phyloP scores from a whole-genome alignment of 2,888 invertebrate genomes.

The Meta bourneti region DNA sequence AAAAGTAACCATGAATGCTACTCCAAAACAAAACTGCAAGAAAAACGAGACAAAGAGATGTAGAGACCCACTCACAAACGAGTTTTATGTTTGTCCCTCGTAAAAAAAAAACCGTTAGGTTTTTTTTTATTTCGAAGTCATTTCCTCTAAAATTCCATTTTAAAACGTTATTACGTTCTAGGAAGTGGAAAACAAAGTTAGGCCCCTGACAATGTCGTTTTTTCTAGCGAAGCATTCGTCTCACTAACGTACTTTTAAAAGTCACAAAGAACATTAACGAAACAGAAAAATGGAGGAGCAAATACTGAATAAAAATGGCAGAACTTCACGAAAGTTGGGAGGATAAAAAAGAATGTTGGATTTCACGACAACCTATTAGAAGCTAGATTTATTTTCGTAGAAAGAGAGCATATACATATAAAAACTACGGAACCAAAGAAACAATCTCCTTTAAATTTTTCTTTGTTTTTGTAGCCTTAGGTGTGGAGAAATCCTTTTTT shows the following conservation, averaged over 20 bases:
- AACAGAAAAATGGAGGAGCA: neutral
- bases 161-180: neutral
- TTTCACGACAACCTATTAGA: neutral
- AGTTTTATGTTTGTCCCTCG: neutral
- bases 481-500: too few relatives aligned
- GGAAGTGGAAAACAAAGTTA: neutral
- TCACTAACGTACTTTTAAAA: neutral
- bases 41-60: too few relatives aligned
- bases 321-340: neutral
- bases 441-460: too few relatives aligned
- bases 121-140: neutral
- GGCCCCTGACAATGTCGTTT: neutral
- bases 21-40: too few relatives aligned
- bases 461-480: too few relatives aligned
- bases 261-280: neutral
- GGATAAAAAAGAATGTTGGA: neutral
- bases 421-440: too few relatives aligned
- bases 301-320: neutral
- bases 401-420: neutral
- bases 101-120: neutral
- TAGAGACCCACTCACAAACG: too few relatives aligned
- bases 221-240: neutral
- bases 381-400: slow-evolving; percentile 4
- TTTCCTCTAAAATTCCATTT: neutral
- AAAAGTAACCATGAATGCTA: too few relatives aligned